Evolutionary conservation across 1,140 invertebrate genomes (phyloP), one percentile per base, ranked within the genome.

Genomic region (Leucophenga varia): DNA sequence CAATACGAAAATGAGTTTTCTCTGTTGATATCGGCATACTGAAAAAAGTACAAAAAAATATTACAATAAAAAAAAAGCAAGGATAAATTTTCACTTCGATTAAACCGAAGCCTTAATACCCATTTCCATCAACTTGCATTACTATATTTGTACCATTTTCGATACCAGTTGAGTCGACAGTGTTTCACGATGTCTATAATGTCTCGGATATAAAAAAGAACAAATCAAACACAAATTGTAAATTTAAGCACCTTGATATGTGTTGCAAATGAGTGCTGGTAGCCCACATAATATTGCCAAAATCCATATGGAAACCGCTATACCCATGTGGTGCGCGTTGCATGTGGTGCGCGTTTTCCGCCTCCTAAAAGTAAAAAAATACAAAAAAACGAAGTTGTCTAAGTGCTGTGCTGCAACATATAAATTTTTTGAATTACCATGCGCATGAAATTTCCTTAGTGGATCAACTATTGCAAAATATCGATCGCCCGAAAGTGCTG

Each of bases 391-490:
- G 12, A n/a, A 43, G 5, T 17, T 10, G 14, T 31, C 18, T 5
- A 46, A 38, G 31, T 20, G 13, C 17, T 16, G 9, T 20, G 14
- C 2, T 21, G 20, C 16, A 21, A 28, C 6, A 28, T 12, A 28
- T 7, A 6, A 12, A 28, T n/a, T n/a, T n/a, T n/a, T n/a, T n/a
- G 9, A 55, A 54, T 59, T 69, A 81, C 80, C 79, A 12, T 79
- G 76, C 3, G 79, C 79, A 54, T 85, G 83, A 38, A 81, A 77
- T 57, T 85, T 86, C 52, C 82, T 79, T 76, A 91, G 81, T 1
- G 89, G 89, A 64, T 88, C 80, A 1, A 90, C 88, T 48, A 92
- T 92, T 6, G 89, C 89, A 55, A 87, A 86, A 64, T 87, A 92
- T 34, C 90, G 79, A 68, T 92, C 89, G 1, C 83, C 85, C 32